Evolutionary conservation across 2,888 invertebrate species (phyloP), one percentile per base, ranked within the genome.

Genomic region (Argyra leucocephala): DNA sequence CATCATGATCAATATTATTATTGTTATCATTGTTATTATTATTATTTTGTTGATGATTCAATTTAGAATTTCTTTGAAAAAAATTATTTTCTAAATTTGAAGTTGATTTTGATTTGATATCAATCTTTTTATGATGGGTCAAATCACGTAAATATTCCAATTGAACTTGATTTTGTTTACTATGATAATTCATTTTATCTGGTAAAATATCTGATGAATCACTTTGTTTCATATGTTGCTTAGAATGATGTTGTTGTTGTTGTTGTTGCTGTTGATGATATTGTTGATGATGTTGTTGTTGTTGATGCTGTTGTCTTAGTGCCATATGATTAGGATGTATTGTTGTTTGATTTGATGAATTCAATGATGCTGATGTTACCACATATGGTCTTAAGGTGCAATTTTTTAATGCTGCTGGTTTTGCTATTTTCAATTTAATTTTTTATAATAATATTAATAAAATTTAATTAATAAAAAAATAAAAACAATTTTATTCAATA

Each of bases 321-420:
- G 74, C 70, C 72, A 79, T 75, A 74, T 79, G 78, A 78, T 78
- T 79, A 76, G 76, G 73, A 71, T 78, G 77, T 74, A 78, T 77
- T 78, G 79, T 78, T 74, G 79, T 76, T 73, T 77, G 77, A 77
- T 78, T 80, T 73, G 79, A 78, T 71, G 79, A 78, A 74, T 78
- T 79, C 73, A 78, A 73, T 70, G 82, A 83, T 77, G 77, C 76
- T 74, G 71, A 83, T 82, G 70, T 81, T 76, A 74, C 82, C 80
- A 75, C 82, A 62, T 88, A 86, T 61, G 85, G 84, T 73, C 88
- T 87, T 60, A 93, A 83, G 24, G 93, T 92, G 79, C 94, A 94
- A 81, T 94, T 94, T 70, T 88, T 87, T 70, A 93, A 83, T 1
- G 93, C 86, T 67, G 88, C 87, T 24, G 92, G 92, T 72, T 90